Conservation (phyloP, 2,888 invertebrate species). For the Drosophila fungiperda region DNA sequence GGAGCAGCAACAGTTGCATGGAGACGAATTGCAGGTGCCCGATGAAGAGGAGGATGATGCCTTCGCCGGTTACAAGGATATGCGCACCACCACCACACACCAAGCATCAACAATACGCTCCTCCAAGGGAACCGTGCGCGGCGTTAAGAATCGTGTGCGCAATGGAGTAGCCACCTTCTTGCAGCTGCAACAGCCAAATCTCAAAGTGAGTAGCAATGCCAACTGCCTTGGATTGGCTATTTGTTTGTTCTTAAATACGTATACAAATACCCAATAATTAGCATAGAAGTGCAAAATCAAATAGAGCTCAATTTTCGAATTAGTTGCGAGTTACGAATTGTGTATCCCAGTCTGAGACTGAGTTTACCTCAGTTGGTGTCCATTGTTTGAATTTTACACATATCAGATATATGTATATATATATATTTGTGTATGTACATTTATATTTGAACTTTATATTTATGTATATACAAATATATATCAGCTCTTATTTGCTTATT, state of each 20-base stretch:
- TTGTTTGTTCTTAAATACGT: background rate
- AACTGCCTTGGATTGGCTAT: background rate
- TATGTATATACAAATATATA: background rate
- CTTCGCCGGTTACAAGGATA: slow-evolving; percentile 93
- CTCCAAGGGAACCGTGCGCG: slow-evolving; percentile 96
- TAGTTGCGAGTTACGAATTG: background rate
- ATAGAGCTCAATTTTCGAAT: background rate
- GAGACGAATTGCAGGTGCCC: background rate
- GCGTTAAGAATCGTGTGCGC: slow-evolving; percentile 96
- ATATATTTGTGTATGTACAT: background rate
- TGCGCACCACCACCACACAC: slow-evolving; percentile 85
- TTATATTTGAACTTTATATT: background rate
- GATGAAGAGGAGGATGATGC: slow-evolving; percentile 86
- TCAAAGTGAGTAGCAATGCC: slow-evolving; percentile 88
- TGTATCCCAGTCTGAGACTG: background rate
- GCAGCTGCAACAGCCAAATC: slow-evolving; percentile 90
- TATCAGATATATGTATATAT: background rate
- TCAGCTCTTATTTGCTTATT: background rate
- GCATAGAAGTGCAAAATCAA: background rate
- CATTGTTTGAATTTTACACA: background rate
- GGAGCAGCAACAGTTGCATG: background rate
- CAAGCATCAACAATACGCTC: slow-evolving; percentile 92
- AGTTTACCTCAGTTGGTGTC: background rate
- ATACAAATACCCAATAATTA: background rate
- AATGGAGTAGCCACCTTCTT: slow-evolving; percentile 98